These are phyloP conservation scores for Varecia variegata DNA, from an alignment of 2,797 vertebrate species.

Conservation along the genomic window DNA sequence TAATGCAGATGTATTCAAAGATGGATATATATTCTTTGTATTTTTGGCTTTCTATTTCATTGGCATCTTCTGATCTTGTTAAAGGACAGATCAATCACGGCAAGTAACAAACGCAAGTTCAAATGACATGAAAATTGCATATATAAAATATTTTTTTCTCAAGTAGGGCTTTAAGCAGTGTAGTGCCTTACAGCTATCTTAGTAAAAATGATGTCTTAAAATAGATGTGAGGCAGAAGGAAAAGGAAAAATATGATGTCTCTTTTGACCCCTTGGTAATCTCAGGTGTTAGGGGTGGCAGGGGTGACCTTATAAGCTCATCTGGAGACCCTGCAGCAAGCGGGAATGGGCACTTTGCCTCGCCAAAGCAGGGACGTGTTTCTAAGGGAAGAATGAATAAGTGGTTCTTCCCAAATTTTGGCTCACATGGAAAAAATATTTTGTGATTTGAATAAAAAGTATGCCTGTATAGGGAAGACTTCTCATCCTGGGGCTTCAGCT, in stretches of 20 bases:
- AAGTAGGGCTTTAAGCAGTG: background rate
- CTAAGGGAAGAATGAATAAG: background rate
- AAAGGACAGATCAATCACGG: background rate
- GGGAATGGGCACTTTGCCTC: background rate
- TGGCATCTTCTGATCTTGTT: background rate
- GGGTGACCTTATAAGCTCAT: background rate
- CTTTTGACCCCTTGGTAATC: background rate
- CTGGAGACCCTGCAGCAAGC: background rate
- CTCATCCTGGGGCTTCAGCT: background rate
- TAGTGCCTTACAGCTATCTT: background rate
- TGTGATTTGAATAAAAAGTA: background rate
- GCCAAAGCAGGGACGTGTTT: background rate
- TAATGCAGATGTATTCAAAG: background rate
- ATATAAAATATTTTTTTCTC: background rate
- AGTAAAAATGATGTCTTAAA: background rate
- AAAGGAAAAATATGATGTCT: background rate
- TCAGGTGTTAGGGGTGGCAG: background rate
- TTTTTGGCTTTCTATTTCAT: background rate
- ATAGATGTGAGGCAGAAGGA: background rate
- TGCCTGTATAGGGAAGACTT: background rate
- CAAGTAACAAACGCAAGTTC: background rate
- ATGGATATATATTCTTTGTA: background rate
- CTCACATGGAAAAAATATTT: background rate
- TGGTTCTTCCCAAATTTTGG: background rate
- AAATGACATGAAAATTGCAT: background rate